These are phyloP conservation scores for Pygmarrhopalites habei DNA, from an alignment of 1,140 invertebrate species.

Conservation along the genomic window DNA sequence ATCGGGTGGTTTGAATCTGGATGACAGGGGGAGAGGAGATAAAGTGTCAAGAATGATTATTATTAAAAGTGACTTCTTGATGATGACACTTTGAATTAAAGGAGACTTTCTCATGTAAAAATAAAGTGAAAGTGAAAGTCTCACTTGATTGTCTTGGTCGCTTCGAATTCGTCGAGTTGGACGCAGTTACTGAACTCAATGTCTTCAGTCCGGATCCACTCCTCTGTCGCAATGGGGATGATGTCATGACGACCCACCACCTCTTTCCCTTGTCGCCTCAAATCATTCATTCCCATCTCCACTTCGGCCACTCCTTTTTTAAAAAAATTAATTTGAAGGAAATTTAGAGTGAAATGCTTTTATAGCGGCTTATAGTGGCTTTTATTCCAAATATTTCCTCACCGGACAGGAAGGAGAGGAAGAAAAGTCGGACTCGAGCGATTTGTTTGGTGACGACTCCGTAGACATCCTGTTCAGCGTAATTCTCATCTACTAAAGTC, in stretches of 20 bases:
- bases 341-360: too few relatives aligned
- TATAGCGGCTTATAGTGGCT: too few relatives aligned
- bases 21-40: neutral
- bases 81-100: conserved; percentile 1
- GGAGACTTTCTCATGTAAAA: conserved; percentile 18
- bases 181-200: conserved; percentile 93
- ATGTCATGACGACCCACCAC: conserved; percentile 98
- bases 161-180: conserved; percentile 83
- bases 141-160: conserved; percentile 82
- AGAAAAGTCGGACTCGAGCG: conserved; percentile 55
- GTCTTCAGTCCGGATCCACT: conserved; percentile 95
- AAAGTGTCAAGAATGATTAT: neutral
- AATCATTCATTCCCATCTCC: conserved; percentile 95
- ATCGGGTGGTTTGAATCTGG: conserved; percentile 93
- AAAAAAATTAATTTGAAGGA: too few relatives aligned
- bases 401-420: conserved; percentile 38
- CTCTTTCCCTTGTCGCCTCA: conserved; percentile 92
- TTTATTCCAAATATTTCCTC: too few relatives aligned
- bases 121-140: too few relatives aligned
- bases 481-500: conserved; percentile 91
- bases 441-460: conserved; percentile 85
- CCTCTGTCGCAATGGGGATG: conserved; percentile 96
- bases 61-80: too few relatives aligned
- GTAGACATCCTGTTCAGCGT: conserved; percentile 82
- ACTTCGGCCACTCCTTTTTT: conserved; percentile 49